A percentile compares a stretch with the other conserved stretches of the same genome.
These are phyloP conservation scores for Erebia epiphron DNA, from an alignment of 2,888 invertebrate species.

Conservation along the genomic window DNA sequence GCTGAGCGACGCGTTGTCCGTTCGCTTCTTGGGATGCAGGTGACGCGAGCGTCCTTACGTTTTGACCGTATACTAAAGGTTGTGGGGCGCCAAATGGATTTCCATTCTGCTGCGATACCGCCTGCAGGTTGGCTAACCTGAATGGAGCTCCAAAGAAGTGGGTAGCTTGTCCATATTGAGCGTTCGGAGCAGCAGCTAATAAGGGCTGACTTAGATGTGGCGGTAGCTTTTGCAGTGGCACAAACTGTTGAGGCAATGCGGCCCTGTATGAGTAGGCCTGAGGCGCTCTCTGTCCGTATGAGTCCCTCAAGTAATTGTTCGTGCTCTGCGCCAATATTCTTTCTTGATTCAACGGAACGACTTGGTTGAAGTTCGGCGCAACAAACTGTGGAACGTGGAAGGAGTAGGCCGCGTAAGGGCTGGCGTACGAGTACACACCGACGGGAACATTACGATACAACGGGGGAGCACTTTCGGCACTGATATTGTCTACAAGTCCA, in stretches of 20 bases:
- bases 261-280: constrained; percentile 62
- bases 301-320: constrained; percentile 66
- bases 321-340: constrained; percentile 53
- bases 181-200: constrained; percentile 56
- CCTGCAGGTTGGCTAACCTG: constrained; percentile 54
- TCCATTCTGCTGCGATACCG: constrained; percentile 49
- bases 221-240: constrained; percentile 69
- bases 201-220: constrained; percentile 71
- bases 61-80: constrained; percentile 55
- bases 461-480: constrained; percentile 63
- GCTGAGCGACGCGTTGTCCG: constrained; percentile 43
- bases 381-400: constrained; percentile 60
- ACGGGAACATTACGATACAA: constrained; percentile 62
- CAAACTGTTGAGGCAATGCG: constrained; percentile 67
- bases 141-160: constrained; percentile 63
- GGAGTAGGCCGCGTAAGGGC: constrained; percentile 68
- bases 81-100: constrained; percentile 53
- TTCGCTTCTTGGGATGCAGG: constrained; percentile 43
- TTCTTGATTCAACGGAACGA: constrained; percentile 60
- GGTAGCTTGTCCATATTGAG: constrained; percentile 56
- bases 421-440: constrained; percentile 73
- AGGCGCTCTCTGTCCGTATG: constrained; percentile 70
- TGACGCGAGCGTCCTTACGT: constrained; percentile 52
- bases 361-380: constrained; percentile 55
- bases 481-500: constrained; percentile 55